phyloP scores from a whole-genome alignment of 2,797 vertebrate species.

The Anguilla anguilla region DNA sequence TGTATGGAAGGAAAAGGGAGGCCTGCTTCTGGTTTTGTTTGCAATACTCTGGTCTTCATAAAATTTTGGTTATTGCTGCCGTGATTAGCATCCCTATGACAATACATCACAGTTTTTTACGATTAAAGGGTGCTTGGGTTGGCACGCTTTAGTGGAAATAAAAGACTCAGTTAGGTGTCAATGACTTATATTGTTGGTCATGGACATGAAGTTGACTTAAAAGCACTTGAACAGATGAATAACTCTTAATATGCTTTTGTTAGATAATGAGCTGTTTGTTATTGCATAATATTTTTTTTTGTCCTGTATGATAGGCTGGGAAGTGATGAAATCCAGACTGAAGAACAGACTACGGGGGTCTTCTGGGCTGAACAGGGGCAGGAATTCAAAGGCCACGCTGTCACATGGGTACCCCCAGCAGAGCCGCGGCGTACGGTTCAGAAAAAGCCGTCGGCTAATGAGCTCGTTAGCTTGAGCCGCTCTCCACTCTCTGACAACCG shows the following conservation, averaged over 20 bases:
- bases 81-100: constrained; percentile 12
- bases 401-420: constrained; percentile 38
- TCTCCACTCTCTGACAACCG: constrained; percentile 49
- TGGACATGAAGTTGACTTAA: neutral
- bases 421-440: constrained; percentile 44
- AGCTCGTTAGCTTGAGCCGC: constrained; percentile 69
- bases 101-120: neutral
- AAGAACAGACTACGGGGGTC: neutral
- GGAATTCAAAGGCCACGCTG: constrained; percentile 2
- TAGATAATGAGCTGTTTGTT: neutral
- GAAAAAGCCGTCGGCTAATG: constrained; percentile 62
- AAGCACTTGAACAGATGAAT: neutral
- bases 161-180: neutral
- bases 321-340: neutral
- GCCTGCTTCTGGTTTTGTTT: constrained; percentile 20
- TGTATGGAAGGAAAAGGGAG: constrained; percentile 2
- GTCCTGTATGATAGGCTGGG: neutral
- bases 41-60: constrained; percentile 6
- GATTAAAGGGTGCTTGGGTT: neutral
- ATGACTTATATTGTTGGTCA: neutral
- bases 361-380: constrained; percentile 14
- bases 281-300: neutral
- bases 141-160: neutral
- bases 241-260: neutral
- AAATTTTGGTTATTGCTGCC: neutral